Evolutionary conservation across 1,140 invertebrate genomes (phyloP), one percentile per base, ranked within the genome.

Genomic region (Wiebesia pumilae): DNA sequence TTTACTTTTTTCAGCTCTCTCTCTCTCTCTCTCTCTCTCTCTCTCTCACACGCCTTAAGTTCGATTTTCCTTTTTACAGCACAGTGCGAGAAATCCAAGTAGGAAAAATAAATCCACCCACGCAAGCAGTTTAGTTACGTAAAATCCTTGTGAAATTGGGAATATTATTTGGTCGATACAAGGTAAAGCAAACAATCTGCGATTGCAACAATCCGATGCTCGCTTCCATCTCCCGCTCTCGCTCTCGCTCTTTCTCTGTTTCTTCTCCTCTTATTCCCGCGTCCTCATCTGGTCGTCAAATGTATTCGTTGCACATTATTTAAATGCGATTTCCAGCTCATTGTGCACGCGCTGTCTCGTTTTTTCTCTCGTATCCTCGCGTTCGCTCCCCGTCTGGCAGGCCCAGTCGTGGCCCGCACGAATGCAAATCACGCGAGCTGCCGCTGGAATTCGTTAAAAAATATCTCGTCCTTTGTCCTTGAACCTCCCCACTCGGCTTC

Each of bases 391-490:
- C 89, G 83, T 87, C 71, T 35, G 83, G 87, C 87, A 81, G 3
- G 24, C 35, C 19, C 78, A 40, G 2, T 10, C 58, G 58, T 87
- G 84, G 87, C 75, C 81, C 85, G 69, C 83, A 81, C 89, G 89
- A 89, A 89, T 90, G 88, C 88, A 90, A 90, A 90, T 90, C 89
- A 85, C 88, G 89, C 88, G 86, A 88, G 85, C 80, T 83, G 85
- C 87, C 87, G 88, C 80, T 88, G 88, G 87, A 89, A 90, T 89
- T 89, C 88, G 87, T 89, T 89, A 88, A 90, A 91, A 91, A 90
- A 90, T 89, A 30, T 78, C 89, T 85, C 87, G 86, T 89, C 88
- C 87, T 87, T 87, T 86, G 88, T 87, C 88, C 90, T 90, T 90
- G 89, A 89, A 90, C 88, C 86, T 89, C 84, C 85, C 82, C 85